Evolutionary conservation across 1,140 invertebrate species (phyloP).

Genomic region (Drosophila ananassae): DNA sequence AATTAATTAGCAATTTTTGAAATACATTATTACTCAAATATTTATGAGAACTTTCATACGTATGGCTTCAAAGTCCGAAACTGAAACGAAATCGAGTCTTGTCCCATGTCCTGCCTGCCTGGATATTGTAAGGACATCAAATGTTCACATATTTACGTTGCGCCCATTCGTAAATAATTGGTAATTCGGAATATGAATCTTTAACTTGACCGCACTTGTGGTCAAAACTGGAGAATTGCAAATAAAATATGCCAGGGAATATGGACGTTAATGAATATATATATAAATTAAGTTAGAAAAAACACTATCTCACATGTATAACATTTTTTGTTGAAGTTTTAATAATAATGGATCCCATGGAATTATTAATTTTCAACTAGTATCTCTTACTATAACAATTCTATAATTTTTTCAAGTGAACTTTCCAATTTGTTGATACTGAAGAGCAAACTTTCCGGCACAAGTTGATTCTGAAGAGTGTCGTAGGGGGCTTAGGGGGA

Average conservation of each 20-base stretch:
- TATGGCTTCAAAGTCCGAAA: conserved; percentile 11
- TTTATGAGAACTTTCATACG: conserved; percentile 40
- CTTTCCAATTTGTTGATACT: conserved; percentile 3
- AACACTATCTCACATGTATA: too few species aligned
- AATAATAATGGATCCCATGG: too few species aligned
- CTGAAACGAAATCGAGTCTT: conserved; percentile 19
- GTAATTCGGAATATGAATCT: neutral
- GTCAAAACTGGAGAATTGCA: neutral
- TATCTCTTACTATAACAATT: neutral
- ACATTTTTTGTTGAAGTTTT: too few species aligned
- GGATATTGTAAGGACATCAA: conserved; percentile 6
- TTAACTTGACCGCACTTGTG: neutral
- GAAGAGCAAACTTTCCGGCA: conserved; percentile 38
- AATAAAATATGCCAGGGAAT: neutral
- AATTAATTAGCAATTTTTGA: conserved; percentile 51
- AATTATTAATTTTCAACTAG: too few species aligned
- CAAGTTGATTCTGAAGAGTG: conserved; percentile 2
- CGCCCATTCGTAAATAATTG: neutral
- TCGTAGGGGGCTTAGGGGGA: neutral
- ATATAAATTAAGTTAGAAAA: too few species aligned
- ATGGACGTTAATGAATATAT: neutral
- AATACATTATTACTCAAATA: conserved; percentile 51
- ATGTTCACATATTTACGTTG: neutral
- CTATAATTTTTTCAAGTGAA: neutral
- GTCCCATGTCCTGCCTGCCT: conserved; percentile 1